Conservation (phyloP, 2,113 vertebrate species). For the Eulemur rufifrons region DNA sequence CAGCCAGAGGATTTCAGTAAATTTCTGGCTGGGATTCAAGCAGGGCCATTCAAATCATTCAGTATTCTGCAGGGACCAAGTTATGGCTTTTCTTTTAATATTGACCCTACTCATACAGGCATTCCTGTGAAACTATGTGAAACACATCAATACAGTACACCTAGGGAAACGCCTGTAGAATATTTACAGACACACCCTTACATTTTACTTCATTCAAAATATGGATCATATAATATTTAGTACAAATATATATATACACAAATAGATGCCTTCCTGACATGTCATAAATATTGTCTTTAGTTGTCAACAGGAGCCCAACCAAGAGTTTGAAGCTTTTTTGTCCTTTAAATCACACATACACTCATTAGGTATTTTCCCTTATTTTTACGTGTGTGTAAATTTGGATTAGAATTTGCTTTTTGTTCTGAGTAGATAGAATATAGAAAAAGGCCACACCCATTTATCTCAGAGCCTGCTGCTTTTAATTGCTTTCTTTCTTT, state of each 20-base stretch:
- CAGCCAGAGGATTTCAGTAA: neutral
- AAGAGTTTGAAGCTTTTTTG: neutral
- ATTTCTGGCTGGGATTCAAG: constrained; percentile 28
- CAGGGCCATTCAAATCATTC: neutral
- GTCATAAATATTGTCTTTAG: neutral
- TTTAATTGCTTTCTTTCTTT: neutral
- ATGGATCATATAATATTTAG: neutral
- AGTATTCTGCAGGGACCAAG: neutral
- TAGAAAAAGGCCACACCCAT: neutral
- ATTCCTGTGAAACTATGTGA: constrained; percentile 19
- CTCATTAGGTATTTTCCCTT: neutral
- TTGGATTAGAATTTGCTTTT: neutral
- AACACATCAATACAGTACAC: neutral
- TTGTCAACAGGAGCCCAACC: neutral
- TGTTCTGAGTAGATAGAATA: neutral
- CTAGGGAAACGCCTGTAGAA: neutral
- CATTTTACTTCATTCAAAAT: constrained; percentile 29
- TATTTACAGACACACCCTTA: neutral
- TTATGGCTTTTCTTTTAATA: neutral
- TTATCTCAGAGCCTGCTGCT: neutral
- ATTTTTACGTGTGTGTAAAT: neutral
- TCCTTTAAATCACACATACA: neutral
- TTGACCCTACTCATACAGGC: neutral
- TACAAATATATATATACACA: neutral
- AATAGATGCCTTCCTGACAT: neutral